Conservation (phyloP, 2,113 vertebrate genomes). For the Xiphophorus hellerii region DNA sequence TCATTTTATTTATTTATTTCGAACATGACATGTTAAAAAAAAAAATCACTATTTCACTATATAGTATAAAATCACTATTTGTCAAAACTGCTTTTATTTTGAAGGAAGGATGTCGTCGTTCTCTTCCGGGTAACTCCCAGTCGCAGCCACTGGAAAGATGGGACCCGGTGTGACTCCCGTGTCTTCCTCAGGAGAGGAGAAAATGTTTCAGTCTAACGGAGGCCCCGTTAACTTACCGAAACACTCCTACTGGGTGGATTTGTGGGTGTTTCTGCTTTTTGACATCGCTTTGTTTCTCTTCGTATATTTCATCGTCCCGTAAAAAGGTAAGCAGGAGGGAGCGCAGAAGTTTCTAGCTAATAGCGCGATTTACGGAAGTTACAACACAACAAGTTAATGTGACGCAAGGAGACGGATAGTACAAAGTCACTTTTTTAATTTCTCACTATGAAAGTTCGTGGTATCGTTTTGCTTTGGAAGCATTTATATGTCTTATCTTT, state of each 20-base stretch:
- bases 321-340: constrained; percentile 57
- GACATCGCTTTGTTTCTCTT: constrained; percentile 84
- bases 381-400: too few relatives aligned
- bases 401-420: not conserved
- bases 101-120: constrained; percentile 1
- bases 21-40: too few relatives aligned
- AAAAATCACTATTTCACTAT: too few relatives aligned
- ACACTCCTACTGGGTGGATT: constrained; percentile 91
- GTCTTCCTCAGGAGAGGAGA: not conserved
- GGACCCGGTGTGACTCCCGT: not conserved
- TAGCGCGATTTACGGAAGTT: constrained; percentile 51
- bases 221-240: constrained; percentile 62
- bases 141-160: constrained; percentile 22
- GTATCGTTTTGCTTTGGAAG: not conserved
- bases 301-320: constrained; percentile 79
- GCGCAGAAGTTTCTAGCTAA: constrained; percentile 14
- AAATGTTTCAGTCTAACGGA: constrained; percentile 2
- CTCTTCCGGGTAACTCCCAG: not conserved
- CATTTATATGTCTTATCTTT: not conserved
- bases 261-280: constrained; percentile 87
- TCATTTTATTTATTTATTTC: too few relatives aligned
- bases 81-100: constrained; percentile 11
- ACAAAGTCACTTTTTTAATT: not conserved
- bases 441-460: fast-evolving
- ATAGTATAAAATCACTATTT: too few relatives aligned